Evolutionary conservation across 2,888 invertebrate species (phyloP), one percentile per base, ranked within the genome.

Genomic region (Hedya salicella): DNA sequence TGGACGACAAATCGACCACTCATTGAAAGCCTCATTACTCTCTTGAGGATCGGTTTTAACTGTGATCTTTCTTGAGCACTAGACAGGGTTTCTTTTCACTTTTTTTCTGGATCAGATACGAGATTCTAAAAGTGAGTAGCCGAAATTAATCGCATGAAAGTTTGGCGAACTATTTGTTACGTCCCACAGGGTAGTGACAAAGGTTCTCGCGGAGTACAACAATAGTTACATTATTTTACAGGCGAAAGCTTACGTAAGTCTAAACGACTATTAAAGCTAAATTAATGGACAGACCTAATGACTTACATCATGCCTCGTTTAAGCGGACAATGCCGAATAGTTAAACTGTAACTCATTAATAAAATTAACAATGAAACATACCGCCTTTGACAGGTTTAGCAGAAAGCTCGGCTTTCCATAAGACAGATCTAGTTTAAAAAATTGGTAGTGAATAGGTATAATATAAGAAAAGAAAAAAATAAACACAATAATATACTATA

Each of bases 241-340:
- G 76, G 73, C 87, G 89, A 89, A 90, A 88, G 88, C 84, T 91
- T 90, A 79, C 82, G 84, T 76, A 90, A 88, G 75, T 78, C 80
- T 87, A 85, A 88, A 87, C 81, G 85, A 78, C 83, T 80, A 85
- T 89, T 86, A 88, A 87, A 84, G 85, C 89, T 87, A 91, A 89
- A 91, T 89, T 90, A 90, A 91, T 90, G 82, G 80, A 76, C 79
- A 74, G 80, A 81, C 76, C 79, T 88, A 87, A 89, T 87, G 79
- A 83, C 79, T 86, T 89, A 83, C 84, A 81, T 87, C 84, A 86
- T 75, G 73, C 63, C 74, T 70, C 71, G 76, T 80, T 83, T 81
- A 77, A 82, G 77, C 71, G 73, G 74, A 82, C 77, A 83, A 84
- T 76, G 73, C 68, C 65, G 66, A 71, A 68, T 78, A 75, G 54